phyloP scores from a whole-genome alignment of 2,888 invertebrate species.

The Drosophila leonis region DNA sequence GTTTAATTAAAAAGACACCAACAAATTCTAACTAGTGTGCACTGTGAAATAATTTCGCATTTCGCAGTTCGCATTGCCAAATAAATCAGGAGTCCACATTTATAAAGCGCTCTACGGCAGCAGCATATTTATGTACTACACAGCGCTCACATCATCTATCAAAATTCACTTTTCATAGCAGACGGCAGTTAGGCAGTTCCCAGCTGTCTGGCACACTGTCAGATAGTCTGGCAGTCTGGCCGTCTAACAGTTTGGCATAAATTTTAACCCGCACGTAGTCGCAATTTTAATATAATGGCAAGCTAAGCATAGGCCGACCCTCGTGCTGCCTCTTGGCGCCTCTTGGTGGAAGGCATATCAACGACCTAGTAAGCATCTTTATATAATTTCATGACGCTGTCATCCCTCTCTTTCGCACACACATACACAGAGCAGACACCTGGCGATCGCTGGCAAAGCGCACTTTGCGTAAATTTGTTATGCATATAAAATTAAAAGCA shows the following conservation, averaged over 20 bases:
- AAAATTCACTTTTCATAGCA: constrained; percentile 67
- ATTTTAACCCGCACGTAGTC: constrained; percentile 77
- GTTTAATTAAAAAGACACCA: constrained; percentile 39
- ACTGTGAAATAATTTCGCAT: constrained; percentile 37
- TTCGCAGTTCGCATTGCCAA: constrained; percentile 7
- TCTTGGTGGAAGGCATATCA: constrained; percentile 58
- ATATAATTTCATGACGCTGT: constrained; percentile 78
- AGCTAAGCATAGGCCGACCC: constrained; percentile 46
- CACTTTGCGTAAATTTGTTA: constrained; percentile 80
- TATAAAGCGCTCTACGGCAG: constrained; percentile 36
- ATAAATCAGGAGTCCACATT: constrained; percentile 60
- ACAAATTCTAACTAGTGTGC: constrained; percentile 10
- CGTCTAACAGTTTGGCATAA: constrained; percentile 47
- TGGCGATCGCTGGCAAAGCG: constrained; percentile 59
- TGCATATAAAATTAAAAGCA: constrained; percentile 82
- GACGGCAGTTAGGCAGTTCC: constrained; percentile 6
- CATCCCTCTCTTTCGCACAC: constrained; percentile 41
- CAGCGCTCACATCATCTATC: constrained; percentile 58
- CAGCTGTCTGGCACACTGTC: constrained; percentile 28
- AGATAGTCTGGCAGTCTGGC: constrained; percentile 22
- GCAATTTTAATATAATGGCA: constrained; percentile 74
- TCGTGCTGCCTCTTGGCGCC: not conserved
- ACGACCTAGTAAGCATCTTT: constrained; percentile 77
- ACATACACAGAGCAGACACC: constrained; percentile 46
- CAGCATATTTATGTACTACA: constrained; percentile 14